Evolutionary conservation across 2,888 invertebrate species (phyloP), one percentile per base, ranked within the genome.

Genomic region (Papilio protenor): DNA sequence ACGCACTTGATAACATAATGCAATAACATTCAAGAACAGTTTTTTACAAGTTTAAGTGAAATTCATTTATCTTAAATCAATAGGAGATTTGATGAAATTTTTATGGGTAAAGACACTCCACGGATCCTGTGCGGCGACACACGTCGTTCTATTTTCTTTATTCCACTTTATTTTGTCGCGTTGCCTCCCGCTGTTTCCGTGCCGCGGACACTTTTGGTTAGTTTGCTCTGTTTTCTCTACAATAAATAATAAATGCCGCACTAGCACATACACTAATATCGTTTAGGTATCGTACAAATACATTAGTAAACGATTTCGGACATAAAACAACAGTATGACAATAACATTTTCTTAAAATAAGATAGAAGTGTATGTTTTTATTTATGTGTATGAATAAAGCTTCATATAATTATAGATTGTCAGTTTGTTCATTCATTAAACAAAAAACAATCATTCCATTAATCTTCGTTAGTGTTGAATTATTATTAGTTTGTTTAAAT

Each of bases 191-290:
- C 91, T 90, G 93, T 86, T 94, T 93, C 92, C 93, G 91, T 89
- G 86, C 91, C 89, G 91, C 89, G 92, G 93, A 93, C 94, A 93
- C 91, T 94, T 94, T 93, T 91, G 93, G 94, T 94, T 94, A 94
- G 93, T 94, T 94, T 92, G 90, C 87, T 93, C 91, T 91, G 92
- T 93, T 94, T 93, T 90, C 89, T 89, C 90, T 90, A 90, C 89
- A 92, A 94, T 94, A 94, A 94, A 94, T 94, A 94, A 94, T 94
- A 93, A 92, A 91, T 85, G 85, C 85, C 86, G 88, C 88, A 88
- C 87, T 84, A 79, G 77, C 75, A 78, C 77, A 77, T 77, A 77
- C 74, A 72, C 76, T 78, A 80, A 78, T 77, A 74, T 74, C 78
- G 75, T 79, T 76, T 75, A 75, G 73, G 49, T 75, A 75, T 64